These are phyloP conservation scores for Pteronura brasiliensis DNA, from an alignment of 2,113 vertebrate genomes.

Conservation along the genomic window DNA sequence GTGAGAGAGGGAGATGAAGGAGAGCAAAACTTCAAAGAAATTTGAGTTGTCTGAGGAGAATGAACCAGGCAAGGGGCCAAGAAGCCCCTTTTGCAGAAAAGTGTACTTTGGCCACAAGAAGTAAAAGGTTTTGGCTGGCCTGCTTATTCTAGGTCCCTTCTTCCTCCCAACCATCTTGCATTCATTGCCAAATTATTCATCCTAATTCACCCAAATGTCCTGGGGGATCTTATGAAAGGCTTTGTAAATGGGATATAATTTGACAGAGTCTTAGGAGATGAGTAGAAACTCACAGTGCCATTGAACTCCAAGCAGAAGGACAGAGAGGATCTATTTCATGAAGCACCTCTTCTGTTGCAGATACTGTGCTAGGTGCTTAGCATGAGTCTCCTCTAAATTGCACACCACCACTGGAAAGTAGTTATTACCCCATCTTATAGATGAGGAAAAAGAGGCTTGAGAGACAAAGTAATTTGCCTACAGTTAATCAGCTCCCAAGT, in stretches of 20 bases:
- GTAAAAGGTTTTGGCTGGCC: neutral
- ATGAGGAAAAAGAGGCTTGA: neutral
- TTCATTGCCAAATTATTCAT: slow-evolving; percentile 27
- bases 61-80: neutral
- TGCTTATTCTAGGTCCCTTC: neutral
- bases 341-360: neutral
- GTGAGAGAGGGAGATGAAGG: neutral
- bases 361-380: neutral
- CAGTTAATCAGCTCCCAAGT: neutral
- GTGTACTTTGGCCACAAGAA: neutral
- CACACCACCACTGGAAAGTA: neutral
- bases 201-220: neutral
- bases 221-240: neutral
- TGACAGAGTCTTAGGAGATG: neutral
- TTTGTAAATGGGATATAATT: neutral
- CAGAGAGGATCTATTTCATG: neutral
- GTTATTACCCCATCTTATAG: neutral
- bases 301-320: neutral
- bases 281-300: neutral
- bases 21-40: neutral
- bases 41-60: neutral
- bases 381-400: neutral
- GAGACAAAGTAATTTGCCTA: neutral
- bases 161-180: neutral
- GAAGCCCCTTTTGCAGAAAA: neutral